Base-by-base conservation (phyloP, 2,888 invertebrate genomes). In the Caenorhabditis sp. region DNA sequence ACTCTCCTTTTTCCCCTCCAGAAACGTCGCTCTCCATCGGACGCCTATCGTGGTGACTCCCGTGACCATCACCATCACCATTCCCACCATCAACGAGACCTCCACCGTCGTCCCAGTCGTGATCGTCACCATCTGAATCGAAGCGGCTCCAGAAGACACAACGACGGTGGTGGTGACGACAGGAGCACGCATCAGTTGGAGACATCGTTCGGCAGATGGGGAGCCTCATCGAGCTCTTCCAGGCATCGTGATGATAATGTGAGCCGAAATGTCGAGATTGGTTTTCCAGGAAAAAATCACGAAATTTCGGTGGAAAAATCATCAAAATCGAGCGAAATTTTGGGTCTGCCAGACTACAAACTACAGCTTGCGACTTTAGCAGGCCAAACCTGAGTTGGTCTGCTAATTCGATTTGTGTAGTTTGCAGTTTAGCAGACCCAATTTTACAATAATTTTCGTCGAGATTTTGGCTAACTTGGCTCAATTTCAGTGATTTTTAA, bases 221-320 rank as follows among this genome's bases (percentile, higher is more conserved):
- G 38, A 41, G 56, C 14, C 2, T 4, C 16, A 0, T 24, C 10
- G 2, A 10, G 38, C 38, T 38, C 38, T 10, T 35, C 35, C 12
- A 38, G 61, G 24, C 22, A 61, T 41, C 35, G 61, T 5, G 61
- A 61, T 61, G 61, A 61, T n/a, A 4, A 41, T 61, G 24, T 24
- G 61, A 54, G 1, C 1, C 19, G 10, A 26, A 54, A 54, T 24
- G 24, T 8, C 0, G 51, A 19, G 12, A 4, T n/a, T 47, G 7
- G 7, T 31, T 31, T 31, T 31, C 4, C 31, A 31, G 38, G 2
- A 10, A 7, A 38, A 38, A 38, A 38, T 10, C 12, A 10, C 10
- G 6, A 6, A 6, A 38, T 38, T 38, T 38, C 12, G 6, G 38
- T 38, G 10, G 2, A 6, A 38, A 38, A 38, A 38, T 38, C 8